Conservation (phyloP, 2,888 invertebrate species). For the Campopleginae sp. region DNA sequence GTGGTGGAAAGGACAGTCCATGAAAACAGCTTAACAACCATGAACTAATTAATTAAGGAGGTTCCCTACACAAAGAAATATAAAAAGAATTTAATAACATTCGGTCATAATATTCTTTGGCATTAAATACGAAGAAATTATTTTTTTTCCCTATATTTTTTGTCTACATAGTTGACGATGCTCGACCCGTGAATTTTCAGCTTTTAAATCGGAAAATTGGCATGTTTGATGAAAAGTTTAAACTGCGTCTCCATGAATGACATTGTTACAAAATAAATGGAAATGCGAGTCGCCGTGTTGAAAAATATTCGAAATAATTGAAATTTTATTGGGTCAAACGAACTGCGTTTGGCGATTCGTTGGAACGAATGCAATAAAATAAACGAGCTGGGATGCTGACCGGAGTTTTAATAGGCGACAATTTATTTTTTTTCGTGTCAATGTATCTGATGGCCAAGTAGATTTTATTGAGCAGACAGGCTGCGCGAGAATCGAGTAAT, state of each 20-base stretch:
- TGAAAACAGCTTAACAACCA: not conserved
- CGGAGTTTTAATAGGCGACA: not conserved
- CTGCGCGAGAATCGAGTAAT: not conserved
- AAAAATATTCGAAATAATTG: not conserved
- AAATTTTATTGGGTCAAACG: not conserved
- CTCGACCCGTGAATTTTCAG: not conserved
- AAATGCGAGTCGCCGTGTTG: not conserved
- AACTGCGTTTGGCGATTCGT: not conserved
- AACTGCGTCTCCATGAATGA: not conserved
- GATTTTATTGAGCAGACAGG: slow-evolving; percentile 5
- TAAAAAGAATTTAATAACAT: no score
- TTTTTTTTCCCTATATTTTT: no score
- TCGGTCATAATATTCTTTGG: no score
- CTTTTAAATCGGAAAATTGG: not conserved
- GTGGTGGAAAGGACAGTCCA: not conserved
- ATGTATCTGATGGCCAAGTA: not conserved
- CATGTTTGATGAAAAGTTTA: not conserved
- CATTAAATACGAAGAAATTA: no score
- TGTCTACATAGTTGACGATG: no score
- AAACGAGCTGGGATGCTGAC: not conserved
- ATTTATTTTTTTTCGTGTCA: slow-evolving; percentile 1
- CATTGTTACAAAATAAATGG: not conserved
- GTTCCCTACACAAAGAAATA: no score
- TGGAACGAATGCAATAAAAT: not conserved
- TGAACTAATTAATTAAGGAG: not conserved